phyloP scores from a whole-genome alignment of 2,113 vertebrate species.

The Corythornis madagascariensis region DNA sequence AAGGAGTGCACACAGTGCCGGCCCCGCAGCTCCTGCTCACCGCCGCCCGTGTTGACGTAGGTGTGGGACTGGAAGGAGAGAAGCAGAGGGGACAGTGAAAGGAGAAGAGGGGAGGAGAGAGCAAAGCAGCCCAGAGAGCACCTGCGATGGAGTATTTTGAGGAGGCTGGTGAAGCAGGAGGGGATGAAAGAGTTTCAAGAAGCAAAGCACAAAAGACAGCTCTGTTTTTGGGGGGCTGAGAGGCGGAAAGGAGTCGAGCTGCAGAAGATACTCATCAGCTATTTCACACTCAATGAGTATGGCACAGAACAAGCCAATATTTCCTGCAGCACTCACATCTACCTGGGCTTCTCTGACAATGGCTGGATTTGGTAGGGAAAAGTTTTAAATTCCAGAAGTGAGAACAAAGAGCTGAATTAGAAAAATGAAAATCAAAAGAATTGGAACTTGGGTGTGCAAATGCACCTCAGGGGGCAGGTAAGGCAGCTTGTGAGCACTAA shows the following conservation, averaged over 20 bases:
- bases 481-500: no score
- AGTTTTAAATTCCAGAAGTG: neutral
- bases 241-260: neutral
- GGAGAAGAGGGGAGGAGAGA: neutral
- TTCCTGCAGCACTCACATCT: neutral
- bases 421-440: neutral
- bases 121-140: neutral
- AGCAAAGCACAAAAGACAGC: neutral
- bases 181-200: neutral
- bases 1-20: conserved; percentile 91
- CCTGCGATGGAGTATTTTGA: fast-evolving
- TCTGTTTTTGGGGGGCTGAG: neutral
- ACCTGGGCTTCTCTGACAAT: neutral
- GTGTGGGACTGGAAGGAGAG: conserved; percentile 88
- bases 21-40: conserved; percentile 87
- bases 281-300: fast-evolving
- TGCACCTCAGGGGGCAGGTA: neutral
- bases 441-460: neutral
- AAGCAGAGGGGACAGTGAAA: conserved; percentile 46
- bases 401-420: neutral
- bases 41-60: conserved; percentile 92
- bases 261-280: neutral
- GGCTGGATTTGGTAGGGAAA: neutral
- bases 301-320: neutral
- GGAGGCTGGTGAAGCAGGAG: neutral